These are phyloP conservation scores for Drosophila pandora DNA, from an alignment of 1,140 invertebrate species.

Conservation along the genomic window DNA sequence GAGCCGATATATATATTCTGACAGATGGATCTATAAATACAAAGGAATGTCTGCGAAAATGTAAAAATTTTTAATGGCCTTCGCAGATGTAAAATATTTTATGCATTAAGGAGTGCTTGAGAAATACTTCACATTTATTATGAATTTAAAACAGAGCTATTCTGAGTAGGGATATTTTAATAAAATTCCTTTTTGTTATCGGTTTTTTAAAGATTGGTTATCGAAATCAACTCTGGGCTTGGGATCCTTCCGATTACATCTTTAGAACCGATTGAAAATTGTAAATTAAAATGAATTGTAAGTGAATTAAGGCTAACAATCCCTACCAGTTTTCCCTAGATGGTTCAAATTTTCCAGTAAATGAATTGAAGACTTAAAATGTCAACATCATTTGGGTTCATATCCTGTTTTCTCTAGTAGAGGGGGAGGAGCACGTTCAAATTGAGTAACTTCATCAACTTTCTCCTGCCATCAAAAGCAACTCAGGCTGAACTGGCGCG, in stretches of 20 bases:
- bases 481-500: conserved; percentile 19
- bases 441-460: conserved; percentile 47
- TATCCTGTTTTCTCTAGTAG: background rate
- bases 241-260: too few relatives aligned
- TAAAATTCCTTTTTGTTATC: too few relatives aligned
- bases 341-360: conserved; percentile 20
- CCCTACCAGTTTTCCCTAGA: background rate
- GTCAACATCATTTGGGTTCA: conserved; percentile 26
- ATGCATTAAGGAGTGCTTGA: background rate
- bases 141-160: too few relatives aligned
- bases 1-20: conserved; percentile 19
- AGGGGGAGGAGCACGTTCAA: conserved; percentile 15
- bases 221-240: too few relatives aligned
- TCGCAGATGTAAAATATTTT: background rate
- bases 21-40: conserved; percentile 13
- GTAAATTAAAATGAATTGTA: too few relatives aligned
- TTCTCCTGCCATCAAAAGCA: conserved; percentile 41
- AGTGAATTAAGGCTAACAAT: too few relatives aligned
- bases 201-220: too few relatives aligned
- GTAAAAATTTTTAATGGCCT: background rate
- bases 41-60: background rate
- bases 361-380: conserved; percentile 39
- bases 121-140: background rate
- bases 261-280: too few relatives aligned
- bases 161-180: too few relatives aligned